These are phyloP conservation scores for Hymenopus coronatus DNA, from an alignment of 2,888 invertebrate species.

Conservation along the genomic window DNA sequence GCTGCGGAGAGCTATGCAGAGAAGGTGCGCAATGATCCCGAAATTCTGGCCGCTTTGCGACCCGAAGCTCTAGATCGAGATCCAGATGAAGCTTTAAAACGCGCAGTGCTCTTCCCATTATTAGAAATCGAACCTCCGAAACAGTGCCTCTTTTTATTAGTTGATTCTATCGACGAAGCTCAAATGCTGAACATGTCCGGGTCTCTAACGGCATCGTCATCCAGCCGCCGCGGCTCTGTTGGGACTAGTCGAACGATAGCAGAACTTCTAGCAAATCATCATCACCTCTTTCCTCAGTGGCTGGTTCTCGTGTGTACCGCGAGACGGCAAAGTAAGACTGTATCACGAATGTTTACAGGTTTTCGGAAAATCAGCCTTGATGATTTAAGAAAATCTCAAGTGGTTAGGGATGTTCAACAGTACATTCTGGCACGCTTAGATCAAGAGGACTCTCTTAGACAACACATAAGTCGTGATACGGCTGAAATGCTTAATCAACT, in stretches of 20 bases:
- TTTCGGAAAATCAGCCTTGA: slow-evolving; percentile 91
- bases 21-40: slow-evolving; percentile 65
- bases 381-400: slow-evolving; percentile 83
- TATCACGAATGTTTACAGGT: slow-evolving; percentile 65
- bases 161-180: slow-evolving; percentile 90
- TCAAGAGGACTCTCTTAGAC: slow-evolving; percentile 81
- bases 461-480: slow-evolving; percentile 86
- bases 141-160: slow-evolving; percentile 77
- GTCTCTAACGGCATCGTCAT: slow-evolving; percentile 5
- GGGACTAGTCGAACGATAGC: slow-evolving; percentile 64
- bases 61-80: slow-evolving; percentile 81
- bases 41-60: slow-evolving; percentile 75
- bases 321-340: slow-evolving; percentile 77
- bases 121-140: slow-evolving; percentile 84
- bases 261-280: slow-evolving; percentile 82
- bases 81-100: slow-evolving; percentile 89
- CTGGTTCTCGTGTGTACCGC: slow-evolving; percentile 85
- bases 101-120: slow-evolving; percentile 82
- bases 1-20: slow-evolving; percentile 31
- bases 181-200: slow-evolving; percentile 38
- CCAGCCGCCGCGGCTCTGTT: slow-evolving; percentile 37
- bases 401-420: slow-evolving; percentile 92
- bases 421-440: slow-evolving; percentile 89
- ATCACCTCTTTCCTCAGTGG: slow-evolving; percentile 92
- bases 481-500: slow-evolving; percentile 93